phyloP scores from a whole-genome alignment of 2,113 vertebrate species.

The Protobothrops flavoviridis region DNA sequence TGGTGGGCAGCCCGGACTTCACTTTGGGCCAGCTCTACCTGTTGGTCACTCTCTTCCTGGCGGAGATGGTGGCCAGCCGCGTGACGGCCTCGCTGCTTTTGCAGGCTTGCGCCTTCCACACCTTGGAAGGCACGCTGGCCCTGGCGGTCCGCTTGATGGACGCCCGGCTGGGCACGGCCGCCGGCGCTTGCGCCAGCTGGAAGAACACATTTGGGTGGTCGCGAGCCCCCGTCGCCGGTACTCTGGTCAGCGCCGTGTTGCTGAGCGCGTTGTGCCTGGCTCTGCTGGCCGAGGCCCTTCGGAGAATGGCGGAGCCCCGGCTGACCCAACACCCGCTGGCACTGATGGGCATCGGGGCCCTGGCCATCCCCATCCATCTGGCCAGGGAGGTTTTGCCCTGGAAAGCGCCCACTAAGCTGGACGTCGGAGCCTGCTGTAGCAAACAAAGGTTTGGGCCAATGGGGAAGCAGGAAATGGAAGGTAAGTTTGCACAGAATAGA shows the following conservation, averaged over 20 bases:
- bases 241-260: background rate
- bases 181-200: accelerated
- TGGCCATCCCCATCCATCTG: constrained; percentile 3
- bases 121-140: background rate
- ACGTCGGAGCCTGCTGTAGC: background rate
- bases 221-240: background rate
- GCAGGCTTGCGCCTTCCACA: constrained; percentile 15
- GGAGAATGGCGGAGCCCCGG: background rate
- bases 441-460: accelerated
- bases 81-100: background rate
- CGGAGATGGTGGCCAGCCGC: constrained; percentile 1
- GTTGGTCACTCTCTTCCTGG: background rate
- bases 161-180: background rate
- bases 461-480: constrained; percentile 7
- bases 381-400: background rate
- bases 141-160: background rate
- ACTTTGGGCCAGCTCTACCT: background rate
- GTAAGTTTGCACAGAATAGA: background rate
- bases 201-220: constrained; percentile 32
- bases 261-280: background rate
- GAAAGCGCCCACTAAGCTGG: no score
- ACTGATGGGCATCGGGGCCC: background rate
- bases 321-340: background rate
- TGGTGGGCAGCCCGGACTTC: background rate
- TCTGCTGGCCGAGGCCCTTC: background rate